phyloP scores from a whole-genome alignment of 2,113 vertebrate genomes.

The Tragelaphus scriptus region DNA sequence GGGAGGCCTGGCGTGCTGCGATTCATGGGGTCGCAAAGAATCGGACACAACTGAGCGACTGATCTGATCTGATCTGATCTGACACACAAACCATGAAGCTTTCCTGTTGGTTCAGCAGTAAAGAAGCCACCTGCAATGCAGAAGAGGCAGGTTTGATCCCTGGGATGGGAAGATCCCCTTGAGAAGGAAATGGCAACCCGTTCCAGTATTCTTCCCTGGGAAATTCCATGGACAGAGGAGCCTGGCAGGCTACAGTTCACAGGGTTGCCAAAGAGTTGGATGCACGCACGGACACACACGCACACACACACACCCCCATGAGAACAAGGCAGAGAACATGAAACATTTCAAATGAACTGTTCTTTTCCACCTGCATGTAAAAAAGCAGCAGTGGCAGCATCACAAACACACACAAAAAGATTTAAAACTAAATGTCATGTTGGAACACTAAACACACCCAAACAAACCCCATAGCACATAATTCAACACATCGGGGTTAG shows the following conservation, averaged over 20 bases:
- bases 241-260: background rate
- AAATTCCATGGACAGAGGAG: background rate
- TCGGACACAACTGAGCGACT: no score
- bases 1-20: no score
- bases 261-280: background rate
- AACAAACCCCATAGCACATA: conserved; percentile 44
- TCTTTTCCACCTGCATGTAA: background rate
- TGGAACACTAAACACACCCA: conserved; percentile 40
- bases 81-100: background rate
- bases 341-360: background rate
- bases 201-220: background rate
- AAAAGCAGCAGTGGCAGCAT: background rate
- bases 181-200: background rate
- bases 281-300: fast-evolving
- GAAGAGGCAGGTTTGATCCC: background rate
- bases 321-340: background rate
- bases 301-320: background rate
- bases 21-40: no score
- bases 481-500: conserved; percentile 25
- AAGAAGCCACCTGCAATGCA: background rate
- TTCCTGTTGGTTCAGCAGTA: background rate
- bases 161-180: background rate
- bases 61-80: no score
- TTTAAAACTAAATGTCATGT: conserved; percentile 29
- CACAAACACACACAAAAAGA: background rate